phyloP scores from a whole-genome alignment of 2,888 invertebrate genomes.

The Sinhomidia bicolor region DNA sequence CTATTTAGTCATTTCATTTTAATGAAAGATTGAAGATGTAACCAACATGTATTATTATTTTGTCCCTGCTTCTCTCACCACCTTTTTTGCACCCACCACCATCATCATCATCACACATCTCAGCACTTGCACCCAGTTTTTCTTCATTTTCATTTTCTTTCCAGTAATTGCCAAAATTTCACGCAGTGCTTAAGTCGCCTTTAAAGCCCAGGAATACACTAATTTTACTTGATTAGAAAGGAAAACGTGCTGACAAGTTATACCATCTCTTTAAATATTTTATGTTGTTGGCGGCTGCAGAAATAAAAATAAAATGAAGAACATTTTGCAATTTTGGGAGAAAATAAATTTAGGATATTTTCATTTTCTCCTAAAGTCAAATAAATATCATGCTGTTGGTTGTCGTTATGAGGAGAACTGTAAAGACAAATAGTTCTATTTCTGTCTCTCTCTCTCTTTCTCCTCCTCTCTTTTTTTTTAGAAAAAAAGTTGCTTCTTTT shows the following conservation, averaged over 20 bases:
- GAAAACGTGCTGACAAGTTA: neutral
- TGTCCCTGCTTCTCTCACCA: neutral
- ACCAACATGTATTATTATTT: neutral
- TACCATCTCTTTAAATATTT: neutral
- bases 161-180: neutral
- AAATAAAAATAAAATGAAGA: neutral
- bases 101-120: neutral
- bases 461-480: too few relatives aligned
- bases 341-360: neutral
- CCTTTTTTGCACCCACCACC: neutral
- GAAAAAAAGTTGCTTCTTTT: too few relatives aligned
- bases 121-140: neutral
- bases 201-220: neutral
- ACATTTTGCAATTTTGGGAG: neutral
- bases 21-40: slow-evolving; percentile 18
- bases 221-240: neutral
- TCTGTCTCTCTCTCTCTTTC: too few relatives aligned
- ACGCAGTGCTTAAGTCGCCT: neutral
- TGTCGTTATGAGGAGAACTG: too few relatives aligned
- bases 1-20: slow-evolving; percentile 1
- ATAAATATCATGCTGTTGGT: too few relatives aligned
- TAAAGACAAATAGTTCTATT: too few relatives aligned
- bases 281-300: neutral
- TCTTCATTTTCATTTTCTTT: slow-evolving; percentile 9
- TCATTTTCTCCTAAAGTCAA: too few relatives aligned